Evolutionary conservation across 2,113 vertebrate species (phyloP), one percentile per base, ranked within the genome.

Genomic region (Eleginops maclovinus): DNA sequence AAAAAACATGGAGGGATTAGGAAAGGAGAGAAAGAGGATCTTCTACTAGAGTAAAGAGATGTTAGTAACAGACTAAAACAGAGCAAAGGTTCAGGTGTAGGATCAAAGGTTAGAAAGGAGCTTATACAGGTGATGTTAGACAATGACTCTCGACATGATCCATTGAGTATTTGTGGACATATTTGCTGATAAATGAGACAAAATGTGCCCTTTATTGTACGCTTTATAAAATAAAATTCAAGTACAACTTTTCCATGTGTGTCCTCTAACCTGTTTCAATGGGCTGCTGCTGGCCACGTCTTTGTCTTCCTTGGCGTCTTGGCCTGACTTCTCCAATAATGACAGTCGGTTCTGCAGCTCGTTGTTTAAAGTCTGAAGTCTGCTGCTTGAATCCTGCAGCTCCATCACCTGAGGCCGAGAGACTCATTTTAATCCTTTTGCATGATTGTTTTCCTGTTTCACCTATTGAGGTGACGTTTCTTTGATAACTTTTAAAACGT

Each of bases 341-440:
- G 81, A 81, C 63, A 82, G 41, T 8, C 89, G 94, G 71, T 81
- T 93, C 87, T 94, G 94, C 55, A 96, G 88, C 7, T 96, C 93
- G 54, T 89, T 86, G 85, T 97, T 97, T 70, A 93, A 43, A 49
- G 90, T 65, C 58, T 97, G 93, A 66, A 97, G 89, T 31, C 93
- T 92, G 77, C 89, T 95, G 58, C 97, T 90, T 58, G 86, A 82
- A 13, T 95, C 93, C 79, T 96, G 91, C 24, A 98, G 95, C 56
- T 97, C 96, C 9, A 87, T 15, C 24, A 99, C 95, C 98, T 98
- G 62, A 65, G 41, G 17, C 21, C 77, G 4, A 72, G 19, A 11
- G 13, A 72, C 36, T n/a, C 1, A 54, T 11, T 47, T 64, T 72
- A 22, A 66, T 22, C 17, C 8, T 44, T 24, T 53, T 40, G 1